phyloP scores from a whole-genome alignment of 1,140 invertebrate genomes.

The Nautilus pompilius region DNA sequence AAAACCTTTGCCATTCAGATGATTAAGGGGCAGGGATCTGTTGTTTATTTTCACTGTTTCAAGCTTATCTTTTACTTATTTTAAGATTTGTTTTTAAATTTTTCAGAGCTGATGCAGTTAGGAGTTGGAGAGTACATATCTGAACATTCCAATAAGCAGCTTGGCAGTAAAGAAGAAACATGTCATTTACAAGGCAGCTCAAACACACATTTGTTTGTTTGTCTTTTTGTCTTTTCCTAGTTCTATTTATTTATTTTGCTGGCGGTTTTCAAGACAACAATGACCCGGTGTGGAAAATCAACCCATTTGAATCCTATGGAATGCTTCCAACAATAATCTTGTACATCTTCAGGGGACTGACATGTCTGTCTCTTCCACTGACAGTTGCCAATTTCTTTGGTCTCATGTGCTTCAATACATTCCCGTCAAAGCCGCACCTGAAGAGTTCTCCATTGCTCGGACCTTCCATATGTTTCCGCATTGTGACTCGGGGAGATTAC shows the following conservation, averaged over 20 bases:
- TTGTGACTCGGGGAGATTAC: conserved; percentile 93
- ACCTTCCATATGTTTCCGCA: conserved; percentile 93
- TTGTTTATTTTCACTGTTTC: no score
- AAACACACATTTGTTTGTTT: conserved; percentile 2
- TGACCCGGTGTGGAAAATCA: conserved; percentile 3
- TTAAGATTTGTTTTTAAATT: no score
- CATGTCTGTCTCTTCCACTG: conserved; percentile 18
- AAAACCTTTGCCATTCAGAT: no score
- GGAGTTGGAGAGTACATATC: no score
- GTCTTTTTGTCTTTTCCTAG: conserved; percentile 4
- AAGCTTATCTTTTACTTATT: no score
- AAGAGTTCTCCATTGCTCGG: conserved; percentile 86
- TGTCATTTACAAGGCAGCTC: no score
- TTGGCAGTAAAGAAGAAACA: no score
- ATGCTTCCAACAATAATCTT: conserved; percentile 11
- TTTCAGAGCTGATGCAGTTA: no score
- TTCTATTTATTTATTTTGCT: conserved; percentile 10
- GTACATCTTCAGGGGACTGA: conserved; percentile 11
- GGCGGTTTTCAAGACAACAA: conserved; percentile 12
- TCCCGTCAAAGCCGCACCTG: conserved; percentile 85
- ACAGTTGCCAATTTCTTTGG: conserved; percentile 74
- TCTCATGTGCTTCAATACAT: conserved; percentile 79
- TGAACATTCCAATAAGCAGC: no score
- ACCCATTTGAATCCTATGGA: conserved; percentile 9
- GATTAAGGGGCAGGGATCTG: no score